Evolutionary conservation across 2,113 vertebrate species (phyloP).

Genomic region (Chloropsis hardwickii): DNA sequence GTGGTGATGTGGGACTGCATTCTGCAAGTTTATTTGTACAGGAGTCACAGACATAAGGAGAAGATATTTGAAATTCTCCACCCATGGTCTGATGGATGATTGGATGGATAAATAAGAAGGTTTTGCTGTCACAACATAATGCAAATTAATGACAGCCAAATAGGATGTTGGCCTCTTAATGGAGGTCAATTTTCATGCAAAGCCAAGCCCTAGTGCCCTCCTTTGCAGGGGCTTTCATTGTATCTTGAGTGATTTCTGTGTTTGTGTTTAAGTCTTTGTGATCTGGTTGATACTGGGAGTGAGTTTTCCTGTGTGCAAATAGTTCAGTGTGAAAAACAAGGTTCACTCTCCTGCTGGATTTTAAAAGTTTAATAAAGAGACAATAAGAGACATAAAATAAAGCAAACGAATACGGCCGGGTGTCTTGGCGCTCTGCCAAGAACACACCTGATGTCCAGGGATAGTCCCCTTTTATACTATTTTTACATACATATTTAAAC

Average conservation of each 20-base stretch:
- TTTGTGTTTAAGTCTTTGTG: neutral
- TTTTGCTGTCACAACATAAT: neutral
- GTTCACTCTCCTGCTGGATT: too few species aligned
- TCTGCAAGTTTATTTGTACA: neutral
- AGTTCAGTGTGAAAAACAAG: too few species aligned
- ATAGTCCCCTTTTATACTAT: too few species aligned
- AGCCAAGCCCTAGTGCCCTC: neutral
- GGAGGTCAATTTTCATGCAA: neutral
- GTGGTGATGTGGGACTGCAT: neutral
- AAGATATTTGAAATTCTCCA: neutral
- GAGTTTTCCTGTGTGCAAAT: neutral
- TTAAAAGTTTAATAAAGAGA: too few species aligned
- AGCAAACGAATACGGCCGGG: too few species aligned
- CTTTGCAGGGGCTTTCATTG: neutral
- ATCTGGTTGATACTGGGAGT: neutral
- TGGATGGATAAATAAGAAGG: neutral
- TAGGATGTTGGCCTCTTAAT: neutral
- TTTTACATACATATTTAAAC: too few species aligned
- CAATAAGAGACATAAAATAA: too few species aligned
- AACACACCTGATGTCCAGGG: too few species aligned
- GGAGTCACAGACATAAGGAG: neutral
- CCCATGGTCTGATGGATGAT: neutral
- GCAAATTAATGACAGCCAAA: neutral
- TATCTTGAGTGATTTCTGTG: neutral
- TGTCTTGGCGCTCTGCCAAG: too few species aligned